Percentiles rank a stretch among this genome's conserved stretches.
phyloP scores from a whole-genome alignment of 2,797 vertebrate genomes.

The Eulemur mongoz region DNA sequence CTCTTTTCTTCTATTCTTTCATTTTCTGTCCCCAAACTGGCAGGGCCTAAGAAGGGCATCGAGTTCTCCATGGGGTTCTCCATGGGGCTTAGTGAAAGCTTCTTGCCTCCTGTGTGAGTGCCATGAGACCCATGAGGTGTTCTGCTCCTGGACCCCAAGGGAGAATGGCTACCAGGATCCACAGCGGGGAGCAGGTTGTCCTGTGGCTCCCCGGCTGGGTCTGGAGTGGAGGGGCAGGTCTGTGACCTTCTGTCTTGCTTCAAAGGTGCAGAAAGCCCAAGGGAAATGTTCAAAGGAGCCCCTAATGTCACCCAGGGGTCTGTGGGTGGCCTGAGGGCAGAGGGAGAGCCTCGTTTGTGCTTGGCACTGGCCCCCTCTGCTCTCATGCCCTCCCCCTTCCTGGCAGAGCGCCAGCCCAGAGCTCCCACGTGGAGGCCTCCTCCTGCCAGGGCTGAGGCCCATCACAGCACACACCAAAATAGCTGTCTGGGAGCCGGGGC shows the following conservation, averaged over 20 bases:
- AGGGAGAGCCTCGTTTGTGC: neutral
- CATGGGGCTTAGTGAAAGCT: neutral
- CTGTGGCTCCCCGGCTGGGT: neutral
- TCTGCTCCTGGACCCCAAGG: neutral
- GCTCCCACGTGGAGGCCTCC: slow-evolving; percentile 33
- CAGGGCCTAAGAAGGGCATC: neutral
- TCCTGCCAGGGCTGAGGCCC: slow-evolving; percentile 44
- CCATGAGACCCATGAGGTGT: neutral
- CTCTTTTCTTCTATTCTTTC: neutral
- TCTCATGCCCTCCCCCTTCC: neutral
- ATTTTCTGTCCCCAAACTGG: neutral
- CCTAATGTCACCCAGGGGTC: neutral
- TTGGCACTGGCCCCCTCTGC: neutral
- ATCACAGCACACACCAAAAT: slow-evolving; percentile 61
- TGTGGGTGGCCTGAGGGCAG: neutral
- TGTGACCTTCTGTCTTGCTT: slow-evolving; percentile 33
- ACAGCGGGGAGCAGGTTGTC: neutral
- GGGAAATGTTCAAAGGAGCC: neutral
- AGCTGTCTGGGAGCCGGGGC: slow-evolving; percentile 73
- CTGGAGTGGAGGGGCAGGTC: neutral
- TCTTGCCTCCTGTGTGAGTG: neutral
- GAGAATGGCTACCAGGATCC: neutral
- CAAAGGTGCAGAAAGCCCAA: neutral
- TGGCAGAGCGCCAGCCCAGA: neutral
- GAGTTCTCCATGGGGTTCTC: neutral